Conservation (phyloP, 1,140 invertebrate species). For the Diprion similis region DNA sequence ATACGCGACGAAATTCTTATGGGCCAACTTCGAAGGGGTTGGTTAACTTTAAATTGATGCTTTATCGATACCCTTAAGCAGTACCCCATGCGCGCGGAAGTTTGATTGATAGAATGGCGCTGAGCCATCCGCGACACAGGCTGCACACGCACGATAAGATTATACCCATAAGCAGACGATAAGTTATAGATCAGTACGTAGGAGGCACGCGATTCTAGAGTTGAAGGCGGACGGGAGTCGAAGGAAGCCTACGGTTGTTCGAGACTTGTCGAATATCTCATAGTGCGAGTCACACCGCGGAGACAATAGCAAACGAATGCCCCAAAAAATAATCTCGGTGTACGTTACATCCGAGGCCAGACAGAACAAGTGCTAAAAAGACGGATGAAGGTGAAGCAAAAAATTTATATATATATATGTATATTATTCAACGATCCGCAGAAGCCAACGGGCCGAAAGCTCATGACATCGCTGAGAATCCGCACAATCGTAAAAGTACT, state of each 20-base stretch:
- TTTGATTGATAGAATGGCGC: constrained; percentile 1
- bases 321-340: no score
- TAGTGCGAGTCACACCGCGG: no score
- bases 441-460: background rate
- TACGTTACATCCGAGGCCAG: background rate
- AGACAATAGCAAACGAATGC: no score
- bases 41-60: constrained; percentile 6
- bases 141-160: background rate
- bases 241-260: no score
- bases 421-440: background rate
- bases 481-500: background rate
- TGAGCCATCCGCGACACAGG: background rate
- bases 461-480: background rate
- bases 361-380: background rate
- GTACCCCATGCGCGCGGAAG: background rate
- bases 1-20: background rate
- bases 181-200: no score
- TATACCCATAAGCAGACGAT: no score
- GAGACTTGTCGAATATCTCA: no score
- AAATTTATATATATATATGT: no score
- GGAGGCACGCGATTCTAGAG: no score
- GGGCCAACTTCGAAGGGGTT: background rate
- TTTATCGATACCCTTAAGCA: background rate
- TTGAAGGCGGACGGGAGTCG: no score
- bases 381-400: no score